Evolutionary conservation across 2,797 vertebrate genomes (phyloP).

Genomic region (Manis crassicaudata): DNA sequence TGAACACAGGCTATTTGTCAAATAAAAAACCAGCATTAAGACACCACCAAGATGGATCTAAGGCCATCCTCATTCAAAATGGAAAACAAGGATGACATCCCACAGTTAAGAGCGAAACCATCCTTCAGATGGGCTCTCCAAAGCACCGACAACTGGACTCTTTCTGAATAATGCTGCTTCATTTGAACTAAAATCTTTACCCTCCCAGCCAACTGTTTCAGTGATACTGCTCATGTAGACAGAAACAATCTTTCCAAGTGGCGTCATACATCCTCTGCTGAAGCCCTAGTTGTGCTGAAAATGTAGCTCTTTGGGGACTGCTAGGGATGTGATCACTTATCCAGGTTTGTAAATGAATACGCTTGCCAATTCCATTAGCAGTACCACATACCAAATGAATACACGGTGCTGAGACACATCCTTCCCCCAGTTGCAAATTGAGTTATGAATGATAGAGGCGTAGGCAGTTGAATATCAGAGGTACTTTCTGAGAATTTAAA

Average conservation of each 20-base stretch:
- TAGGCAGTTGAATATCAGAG: background rate
- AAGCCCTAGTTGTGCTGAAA: background rate
- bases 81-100: constrained; percentile 14
- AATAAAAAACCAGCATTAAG: constrained; percentile 80
- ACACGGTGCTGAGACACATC: constrained; percentile 25
- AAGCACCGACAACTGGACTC: background rate
- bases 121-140: background rate
- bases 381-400: background rate
- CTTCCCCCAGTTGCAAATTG: background rate
- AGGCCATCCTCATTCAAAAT: constrained; percentile 68
- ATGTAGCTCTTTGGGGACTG: background rate
- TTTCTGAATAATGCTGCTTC: constrained; percentile 44
- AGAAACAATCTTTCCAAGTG: constrained; percentile 4
- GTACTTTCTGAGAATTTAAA: constrained; percentile 40
- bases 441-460: constrained; percentile 4
- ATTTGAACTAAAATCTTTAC: constrained; percentile 47
- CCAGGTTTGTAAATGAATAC: constrained; percentile 28
- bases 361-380: constrained; percentile 45
- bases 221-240: background rate
- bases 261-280: background rate
- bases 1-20: constrained; percentile 68
- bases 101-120: constrained; percentile 30
- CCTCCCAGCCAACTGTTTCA: background rate
- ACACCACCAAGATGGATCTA: constrained; percentile 61
- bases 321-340: background rate